Conservation (phyloP, 2,797 vertebrate genomes). For the Oceanodroma leucorhoa region DNA sequence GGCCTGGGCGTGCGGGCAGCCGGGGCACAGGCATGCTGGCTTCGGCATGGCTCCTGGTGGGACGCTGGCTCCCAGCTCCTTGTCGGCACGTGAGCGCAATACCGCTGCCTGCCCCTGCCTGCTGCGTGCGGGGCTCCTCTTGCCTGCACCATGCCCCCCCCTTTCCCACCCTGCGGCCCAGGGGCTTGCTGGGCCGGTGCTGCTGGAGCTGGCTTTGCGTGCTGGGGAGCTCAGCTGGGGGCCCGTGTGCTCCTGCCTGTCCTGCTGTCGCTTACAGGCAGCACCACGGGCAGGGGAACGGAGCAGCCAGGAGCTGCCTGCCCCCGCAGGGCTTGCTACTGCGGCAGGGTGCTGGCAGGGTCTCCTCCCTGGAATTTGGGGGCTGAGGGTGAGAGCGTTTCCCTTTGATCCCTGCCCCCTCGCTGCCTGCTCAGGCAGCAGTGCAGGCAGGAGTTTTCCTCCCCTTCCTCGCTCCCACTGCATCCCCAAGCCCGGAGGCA, state of each 20-base stretch:
- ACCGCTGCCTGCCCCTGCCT: background rate
- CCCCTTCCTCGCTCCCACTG: background rate
- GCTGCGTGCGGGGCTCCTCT: background rate
- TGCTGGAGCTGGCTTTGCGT: background rate
- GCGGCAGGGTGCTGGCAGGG: background rate
- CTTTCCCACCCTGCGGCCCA: background rate
- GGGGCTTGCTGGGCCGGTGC: background rate
- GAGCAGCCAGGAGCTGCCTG: background rate
- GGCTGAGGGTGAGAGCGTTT: background rate
- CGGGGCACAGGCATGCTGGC: background rate
- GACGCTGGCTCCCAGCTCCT: background rate
- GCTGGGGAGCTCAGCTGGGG: background rate
- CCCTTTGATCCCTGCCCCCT: background rate
- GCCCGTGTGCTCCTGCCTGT: background rate
- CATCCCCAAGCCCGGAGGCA: background rate
- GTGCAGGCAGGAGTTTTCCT: background rate
- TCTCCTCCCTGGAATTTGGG: background rate
- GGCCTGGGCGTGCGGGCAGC: background rate
- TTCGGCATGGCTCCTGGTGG: background rate
- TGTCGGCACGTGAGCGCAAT: background rate
- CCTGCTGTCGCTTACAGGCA: fast-evolving
- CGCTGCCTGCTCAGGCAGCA: background rate
- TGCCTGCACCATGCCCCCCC: background rate
- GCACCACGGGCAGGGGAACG: background rate
- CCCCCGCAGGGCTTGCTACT: fast-evolving